Evolutionary conservation across 2,888 invertebrate species (phyloP).

Genomic region (Subacronicta megacephala): DNA sequence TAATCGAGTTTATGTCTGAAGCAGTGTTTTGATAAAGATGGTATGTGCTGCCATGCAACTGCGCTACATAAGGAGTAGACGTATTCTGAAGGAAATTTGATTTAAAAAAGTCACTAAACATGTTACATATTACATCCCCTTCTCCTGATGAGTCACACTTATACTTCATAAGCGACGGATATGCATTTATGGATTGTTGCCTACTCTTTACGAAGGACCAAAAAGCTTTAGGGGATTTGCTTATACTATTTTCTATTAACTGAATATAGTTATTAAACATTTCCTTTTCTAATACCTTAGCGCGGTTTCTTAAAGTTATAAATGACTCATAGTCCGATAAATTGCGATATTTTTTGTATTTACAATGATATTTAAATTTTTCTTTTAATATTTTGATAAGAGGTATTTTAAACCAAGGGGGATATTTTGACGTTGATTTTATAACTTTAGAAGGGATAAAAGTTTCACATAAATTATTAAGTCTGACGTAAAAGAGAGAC

Average conservation of each 20-base stretch:
- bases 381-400: constrained; percentile 33
- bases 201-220: not conserved
- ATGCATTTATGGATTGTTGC: not conserved
- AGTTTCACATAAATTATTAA: constrained; percentile 4
- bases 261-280: constrained; percentile 20
- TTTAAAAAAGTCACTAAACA: constrained; percentile 1
- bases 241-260: not conserved
- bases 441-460: constrained; percentile 6
- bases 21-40: not conserved
- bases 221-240: constrained; percentile 3
- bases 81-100: not conserved
- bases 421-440: constrained; percentile 7
- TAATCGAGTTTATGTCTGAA: not conserved
- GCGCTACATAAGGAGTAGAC: not conserved
- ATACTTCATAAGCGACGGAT: not conserved
- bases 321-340: constrained; percentile 16
- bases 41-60: not conserved
- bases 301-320: constrained; percentile 12
- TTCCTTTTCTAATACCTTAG: not conserved
- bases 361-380: constrained; percentile 24
- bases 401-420: constrained; percentile 17
- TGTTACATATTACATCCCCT: not conserved
- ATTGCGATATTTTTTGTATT: constrained; percentile 23
- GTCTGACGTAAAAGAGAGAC: constrained; percentile 5
- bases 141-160: not conserved